Evolutionary conservation across 2,888 invertebrate species (phyloP), one percentile per base, ranked within the genome.

Genomic region (Capitulum mitella): DNA sequence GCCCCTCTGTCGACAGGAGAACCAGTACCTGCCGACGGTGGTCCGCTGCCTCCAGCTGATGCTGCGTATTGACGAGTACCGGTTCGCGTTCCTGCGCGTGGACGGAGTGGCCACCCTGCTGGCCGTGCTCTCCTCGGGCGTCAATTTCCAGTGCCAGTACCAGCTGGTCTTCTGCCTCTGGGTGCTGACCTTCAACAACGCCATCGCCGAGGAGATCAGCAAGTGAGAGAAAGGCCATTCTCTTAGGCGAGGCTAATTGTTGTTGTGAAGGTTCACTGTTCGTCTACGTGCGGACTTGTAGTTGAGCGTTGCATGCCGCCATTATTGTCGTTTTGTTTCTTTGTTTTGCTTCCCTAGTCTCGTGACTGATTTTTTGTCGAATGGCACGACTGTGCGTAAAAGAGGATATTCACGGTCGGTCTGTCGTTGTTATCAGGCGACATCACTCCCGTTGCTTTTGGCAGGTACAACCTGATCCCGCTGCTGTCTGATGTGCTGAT

Each of bases 31-130:
- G 87, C 98, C 98, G 86, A 97, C 98, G 12, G 97, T 97, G 82
- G 98, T 93, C 37, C 92, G 99, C 83, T 99, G 98, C 87, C 90
- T 99, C 81, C 99, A 99, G 89, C 97, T 99, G 98, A 95, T 98
- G 96, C 89, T 99, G 80, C 92, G 98, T 79, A 91, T 96, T 81
- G 98, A 98, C 85, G 94, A 94, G 84, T 99, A 99, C 87, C 93
- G 98, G 82, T 92, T 94, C 85, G 95, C 95, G 8, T 98, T 98
- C 87, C 92, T 97, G 77, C 92, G 93, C 26, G 95, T 97, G n/a
- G 98, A 98, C 86, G 98, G 98, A 78, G 94, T 98, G 83, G 93
- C 95, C 77, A 95, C 95, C 37, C 89, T 99, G 82, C 90, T 97
- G 78, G 91, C 93, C 80, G 96, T 99, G 32, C 78, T 82, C 40